Percentiles rank a stretch among this genome's conserved stretches.
phyloP scores from a whole-genome alignment of 2,797 vertebrate genomes.

The Pteronotus mesoamericanus region DNA sequence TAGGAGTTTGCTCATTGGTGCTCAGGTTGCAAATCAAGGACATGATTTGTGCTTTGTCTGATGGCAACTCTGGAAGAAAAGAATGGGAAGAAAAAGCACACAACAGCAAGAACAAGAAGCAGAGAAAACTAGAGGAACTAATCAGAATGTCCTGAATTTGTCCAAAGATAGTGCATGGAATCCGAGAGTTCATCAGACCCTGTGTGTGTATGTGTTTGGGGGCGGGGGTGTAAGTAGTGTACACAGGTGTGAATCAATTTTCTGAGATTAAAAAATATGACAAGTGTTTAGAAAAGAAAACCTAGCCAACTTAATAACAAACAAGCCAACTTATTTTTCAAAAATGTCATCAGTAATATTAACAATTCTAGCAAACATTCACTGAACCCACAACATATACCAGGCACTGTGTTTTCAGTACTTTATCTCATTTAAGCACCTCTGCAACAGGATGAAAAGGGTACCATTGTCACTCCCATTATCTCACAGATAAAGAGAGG shows the following conservation, averaged over 20 bases:
- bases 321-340: background rate
- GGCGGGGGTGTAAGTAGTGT: no score
- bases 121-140: background rate
- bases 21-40: constrained; percentile 33
- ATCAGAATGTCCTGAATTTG: background rate
- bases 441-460: background rate
- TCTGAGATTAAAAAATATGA: background rate
- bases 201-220: background rate
- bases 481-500: background rate
- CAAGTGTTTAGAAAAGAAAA: background rate
- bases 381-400: background rate
- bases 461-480: background rate
- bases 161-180: background rate
- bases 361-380: background rate
- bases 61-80: background rate
- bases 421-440: background rate
- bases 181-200: background rate
- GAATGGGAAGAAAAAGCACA: background rate
- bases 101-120: background rate
- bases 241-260: background rate
- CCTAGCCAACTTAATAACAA: background rate
- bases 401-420: background rate
- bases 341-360: background rate
- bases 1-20: background rate
- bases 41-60: background rate